phyloP scores from a whole-genome alignment of 2,797 vertebrate species.

The Numenius phaeopus region DNA sequence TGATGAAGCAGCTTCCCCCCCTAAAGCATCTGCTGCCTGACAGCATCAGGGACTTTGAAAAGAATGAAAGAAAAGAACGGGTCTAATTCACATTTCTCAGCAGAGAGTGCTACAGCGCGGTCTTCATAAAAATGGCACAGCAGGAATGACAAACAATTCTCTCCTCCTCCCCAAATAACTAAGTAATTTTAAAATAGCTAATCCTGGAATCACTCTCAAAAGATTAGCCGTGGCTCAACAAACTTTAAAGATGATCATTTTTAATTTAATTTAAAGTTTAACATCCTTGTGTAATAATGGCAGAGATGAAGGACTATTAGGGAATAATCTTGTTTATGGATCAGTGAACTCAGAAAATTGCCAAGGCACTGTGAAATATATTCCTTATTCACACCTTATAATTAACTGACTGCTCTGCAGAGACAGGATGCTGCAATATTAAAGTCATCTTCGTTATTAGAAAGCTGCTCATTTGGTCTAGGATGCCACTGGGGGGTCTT shows the following conservation, averaged over 20 bases:
- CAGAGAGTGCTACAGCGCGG: background rate
- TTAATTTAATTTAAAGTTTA: slow-evolving; percentile 70
- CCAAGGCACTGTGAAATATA: slow-evolving; percentile 61
- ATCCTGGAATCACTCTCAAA: slow-evolving; percentile 37
- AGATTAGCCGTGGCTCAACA: slow-evolving; percentile 30
- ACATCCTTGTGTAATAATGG: slow-evolving; percentile 56
- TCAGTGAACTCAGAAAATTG: slow-evolving; percentile 68
- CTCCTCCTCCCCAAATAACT: background rate
- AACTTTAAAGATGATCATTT: slow-evolving; percentile 44
- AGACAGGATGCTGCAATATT: slow-evolving; percentile 51
- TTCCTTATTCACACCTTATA: slow-evolving; percentile 71
- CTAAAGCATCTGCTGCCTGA: background rate
- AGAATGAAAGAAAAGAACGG: background rate
- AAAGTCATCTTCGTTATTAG: slow-evolving; percentile 16
- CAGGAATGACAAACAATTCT: background rate
- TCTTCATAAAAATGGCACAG: background rate
- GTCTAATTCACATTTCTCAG: background rate
- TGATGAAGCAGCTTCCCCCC: background rate
- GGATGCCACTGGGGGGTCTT: background rate
- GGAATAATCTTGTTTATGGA: slow-evolving; percentile 73
- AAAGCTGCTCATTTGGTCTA: slow-evolving; percentile 46
- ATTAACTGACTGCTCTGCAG: slow-evolving; percentile 62
- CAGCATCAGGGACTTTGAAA: background rate
- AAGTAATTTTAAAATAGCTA: slow-evolving; percentile 33
- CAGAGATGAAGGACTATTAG: slow-evolving; percentile 61